Base-by-base conservation (phyloP, 2,113 vertebrate species). In the Hydropotes inermis region DNA sequence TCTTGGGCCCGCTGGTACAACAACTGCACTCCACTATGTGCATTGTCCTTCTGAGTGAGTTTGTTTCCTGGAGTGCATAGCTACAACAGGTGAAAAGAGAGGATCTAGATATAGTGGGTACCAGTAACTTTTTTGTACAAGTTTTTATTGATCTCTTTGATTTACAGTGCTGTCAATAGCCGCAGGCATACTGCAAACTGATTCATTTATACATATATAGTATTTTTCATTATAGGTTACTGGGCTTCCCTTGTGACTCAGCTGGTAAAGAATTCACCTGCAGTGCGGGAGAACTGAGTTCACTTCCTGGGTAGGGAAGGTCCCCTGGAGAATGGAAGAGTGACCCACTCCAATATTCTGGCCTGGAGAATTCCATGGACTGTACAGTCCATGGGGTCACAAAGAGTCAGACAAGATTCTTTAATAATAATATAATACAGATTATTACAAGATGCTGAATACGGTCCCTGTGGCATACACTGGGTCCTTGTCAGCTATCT, bases 51-150 rank as follows among this genome's bases (percentile, higher is more conserved):
- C 64, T 70, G 64, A 21, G 17, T 67, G 17, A 67, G 17, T 70
- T 70, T 36, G 64, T 36, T 67, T 67, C n/a, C n/a, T 0, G 0
- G n/a, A 70, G 21, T 11, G 9, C 21, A n/a, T 36, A n/a, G 64
- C 64, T 70, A 70, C n/a, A 36, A 36, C n/a, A 70, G 64, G n/a
- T 28, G 0, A 17, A 19, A 58, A 17, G 7, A 36, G 33, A 96
- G 5, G 39, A 57, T 16, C 33, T 47, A 45, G 16, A 47, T n/a
- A 50, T 9, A 74, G 25, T 39, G 43, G 8, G 3, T 79, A 70
- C 27, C 3, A 28, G 55, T 45, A 88, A 81, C 55, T 67, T 10
- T 76, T 47, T 50, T 50, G 7, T 19, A 50, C 33, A 79, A 50
- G 6, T 30, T 79, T 47, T 79, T 30, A 79, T 30, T 11, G 76